Conservation (phyloP, 2,888 invertebrate species). For the Palloptera scutellata region DNA sequence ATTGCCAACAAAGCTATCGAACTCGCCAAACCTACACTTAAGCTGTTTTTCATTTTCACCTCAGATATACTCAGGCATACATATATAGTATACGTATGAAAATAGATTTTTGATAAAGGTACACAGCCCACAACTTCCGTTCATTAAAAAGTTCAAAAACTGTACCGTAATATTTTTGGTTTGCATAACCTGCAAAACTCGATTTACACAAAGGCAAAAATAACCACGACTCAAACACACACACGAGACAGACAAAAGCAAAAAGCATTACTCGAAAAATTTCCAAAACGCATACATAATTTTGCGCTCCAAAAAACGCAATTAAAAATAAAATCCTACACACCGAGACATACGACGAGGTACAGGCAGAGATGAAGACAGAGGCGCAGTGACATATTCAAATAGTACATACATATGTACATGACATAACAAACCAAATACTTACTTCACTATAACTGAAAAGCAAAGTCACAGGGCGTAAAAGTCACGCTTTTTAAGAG, state of each 20-base stretch:
- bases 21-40: too few relatives aligned
- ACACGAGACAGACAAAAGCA: not conserved
- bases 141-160: not conserved
- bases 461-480: constrained; percentile 33
- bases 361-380: not conserved
- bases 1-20: too few relatives aligned
- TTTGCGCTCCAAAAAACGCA: constrained; percentile 36
- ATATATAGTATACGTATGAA: too few relatives aligned
- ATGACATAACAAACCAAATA: constrained; percentile 27
- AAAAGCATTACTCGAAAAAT: constrained; percentile 8
- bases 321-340: constrained; percentile 36
- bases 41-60: too few relatives aligned
- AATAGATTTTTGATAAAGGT: too few relatives aligned
- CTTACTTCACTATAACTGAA: too few relatives aligned
- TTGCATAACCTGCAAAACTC: not conserved
- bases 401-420: not conserved
- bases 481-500: constrained; percentile 15
- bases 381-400: not conserved
- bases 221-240: too few relatives aligned
- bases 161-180: not conserved
- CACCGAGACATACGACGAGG: constrained; percentile 12
- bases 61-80: too few relatives aligned
- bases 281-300: constrained; percentile 13
- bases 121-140: constrained; percentile 29
- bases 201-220: too few relatives aligned